phyloP scores from a whole-genome alignment of 2,888 invertebrate species.

The Chymomyza caudatula region DNA sequence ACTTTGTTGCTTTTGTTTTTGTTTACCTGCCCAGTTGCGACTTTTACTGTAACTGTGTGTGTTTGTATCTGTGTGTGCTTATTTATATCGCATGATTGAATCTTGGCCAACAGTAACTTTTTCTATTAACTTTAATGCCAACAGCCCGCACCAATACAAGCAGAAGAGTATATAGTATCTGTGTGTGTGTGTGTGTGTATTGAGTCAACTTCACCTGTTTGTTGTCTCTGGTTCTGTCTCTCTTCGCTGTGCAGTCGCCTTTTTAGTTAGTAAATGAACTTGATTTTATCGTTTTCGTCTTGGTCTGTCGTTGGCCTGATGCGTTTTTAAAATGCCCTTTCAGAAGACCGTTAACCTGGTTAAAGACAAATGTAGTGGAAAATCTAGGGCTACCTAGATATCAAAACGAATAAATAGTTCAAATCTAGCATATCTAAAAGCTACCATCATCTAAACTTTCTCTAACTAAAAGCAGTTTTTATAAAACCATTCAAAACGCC shows the following conservation, averaged over 20 bases:
- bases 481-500: too few relatives aligned
- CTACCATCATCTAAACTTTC: too few relatives aligned
- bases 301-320: background rate
- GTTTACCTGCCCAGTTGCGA: background rate
- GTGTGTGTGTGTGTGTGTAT: conserved; percentile 14
- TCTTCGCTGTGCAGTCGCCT: conserved; percentile 27
- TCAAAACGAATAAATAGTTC: too few relatives aligned
- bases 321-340: background rate
- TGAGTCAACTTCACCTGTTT: conserved; percentile 41
- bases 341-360: background rate
- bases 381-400: too few relatives aligned
- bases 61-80: conserved; percentile 42
- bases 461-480: too few relatives aligned
- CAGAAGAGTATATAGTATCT: background rate
- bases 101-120: conserved; percentile 72
- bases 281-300: conserved; percentile 64
- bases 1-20: conserved; percentile 23
- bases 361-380: too few relatives aligned
- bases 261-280: conserved; percentile 67
- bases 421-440: too few relatives aligned
- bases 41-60: conserved; percentile 9
- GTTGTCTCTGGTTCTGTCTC: conserved; percentile 8
- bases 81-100: conserved; percentile 71
- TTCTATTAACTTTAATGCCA: conserved; percentile 72
- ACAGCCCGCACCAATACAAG: background rate